Evolutionary conservation across 2,888 invertebrate species (phyloP).

Genomic region (Linnaemya vulpina): DNA sequence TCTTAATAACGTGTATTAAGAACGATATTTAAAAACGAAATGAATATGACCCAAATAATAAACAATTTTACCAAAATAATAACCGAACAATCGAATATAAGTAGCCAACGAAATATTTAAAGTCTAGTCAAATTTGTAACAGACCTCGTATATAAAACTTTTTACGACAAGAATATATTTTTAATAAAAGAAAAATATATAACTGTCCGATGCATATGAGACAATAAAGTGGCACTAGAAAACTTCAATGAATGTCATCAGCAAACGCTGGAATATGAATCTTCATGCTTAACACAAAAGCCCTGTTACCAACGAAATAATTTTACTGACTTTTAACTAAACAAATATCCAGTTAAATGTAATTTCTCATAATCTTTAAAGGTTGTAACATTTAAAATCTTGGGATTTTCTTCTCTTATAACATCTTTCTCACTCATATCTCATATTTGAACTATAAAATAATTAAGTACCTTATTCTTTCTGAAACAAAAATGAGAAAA

Average conservation of each 20-base stretch:
- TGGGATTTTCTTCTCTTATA: conserved; percentile 17
- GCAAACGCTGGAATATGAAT: background rate
- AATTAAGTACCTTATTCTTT: conserved; percentile 54
- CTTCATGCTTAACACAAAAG: background rate
- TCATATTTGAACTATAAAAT: conserved; percentile 63
- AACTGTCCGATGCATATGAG: no score
- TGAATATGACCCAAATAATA: no score
- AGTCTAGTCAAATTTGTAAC: no score
- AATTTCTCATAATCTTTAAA: conserved; percentile 46
- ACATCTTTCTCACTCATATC: conserved; percentile 37
- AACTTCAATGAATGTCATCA: background rate
- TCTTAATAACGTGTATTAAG: no score
- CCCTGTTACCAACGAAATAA: background rate
- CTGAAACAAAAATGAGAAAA: background rate
- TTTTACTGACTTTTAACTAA: background rate
- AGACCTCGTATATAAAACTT: no score
- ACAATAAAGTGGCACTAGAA: no score
- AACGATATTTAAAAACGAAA: no score
- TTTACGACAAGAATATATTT: no score
- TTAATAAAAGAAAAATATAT: no score
- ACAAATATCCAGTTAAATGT: background rate
- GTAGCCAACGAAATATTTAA: no score
- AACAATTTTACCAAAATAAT: no score
- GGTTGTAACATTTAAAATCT: conserved; percentile 43
- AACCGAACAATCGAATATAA: no score